Conservation (phyloP, 2,888 invertebrate species). For the Leptinotarsa tumamoca region DNA sequence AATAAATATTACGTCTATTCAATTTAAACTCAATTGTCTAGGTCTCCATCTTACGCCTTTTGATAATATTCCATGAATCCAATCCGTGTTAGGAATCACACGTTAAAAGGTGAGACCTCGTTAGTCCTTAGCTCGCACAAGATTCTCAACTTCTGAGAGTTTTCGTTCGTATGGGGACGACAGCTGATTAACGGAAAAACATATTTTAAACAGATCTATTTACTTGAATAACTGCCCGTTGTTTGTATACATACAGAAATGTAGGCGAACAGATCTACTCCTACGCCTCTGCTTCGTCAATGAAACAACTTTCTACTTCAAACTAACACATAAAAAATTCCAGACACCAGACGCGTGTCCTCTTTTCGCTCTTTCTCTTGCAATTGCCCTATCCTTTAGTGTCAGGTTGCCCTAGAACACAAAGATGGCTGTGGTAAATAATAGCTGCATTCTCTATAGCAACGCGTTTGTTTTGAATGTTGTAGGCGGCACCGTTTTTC, state of each 20-base stretch:
- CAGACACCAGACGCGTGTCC: slow-evolving; percentile 7
- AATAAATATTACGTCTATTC: no score
- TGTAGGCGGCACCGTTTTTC: slow-evolving; percentile 52
- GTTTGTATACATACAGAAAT: background rate
- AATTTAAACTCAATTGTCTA: no score
- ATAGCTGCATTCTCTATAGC: slow-evolving; percentile 56
- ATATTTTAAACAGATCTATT: background rate
- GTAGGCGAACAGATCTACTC: background rate
- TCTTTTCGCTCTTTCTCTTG: slow-evolving; percentile 20
- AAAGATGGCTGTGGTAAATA: slow-evolving; percentile 55
- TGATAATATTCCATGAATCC: background rate
- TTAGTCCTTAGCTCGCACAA: no score
- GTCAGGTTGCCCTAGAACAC: slow-evolving; percentile 36
- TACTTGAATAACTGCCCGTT: background rate
- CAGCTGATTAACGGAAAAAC: no score
- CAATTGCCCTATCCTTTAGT: slow-evolving; percentile 33
- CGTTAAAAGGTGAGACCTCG: no score
- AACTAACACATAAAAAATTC: slow-evolving; percentile 27
- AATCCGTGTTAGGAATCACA: no score
- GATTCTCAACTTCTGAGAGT: no score
- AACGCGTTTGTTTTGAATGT: slow-evolving; percentile 50
- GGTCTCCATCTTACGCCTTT: no score
- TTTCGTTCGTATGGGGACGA: no score
- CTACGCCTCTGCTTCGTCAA: slow-evolving; percentile 5
- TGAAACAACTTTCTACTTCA: slow-evolving; percentile 13